Evolutionary conservation across 2,113 vertebrate species (phyloP).

Genomic region (Sardina pilchardus): DNA sequence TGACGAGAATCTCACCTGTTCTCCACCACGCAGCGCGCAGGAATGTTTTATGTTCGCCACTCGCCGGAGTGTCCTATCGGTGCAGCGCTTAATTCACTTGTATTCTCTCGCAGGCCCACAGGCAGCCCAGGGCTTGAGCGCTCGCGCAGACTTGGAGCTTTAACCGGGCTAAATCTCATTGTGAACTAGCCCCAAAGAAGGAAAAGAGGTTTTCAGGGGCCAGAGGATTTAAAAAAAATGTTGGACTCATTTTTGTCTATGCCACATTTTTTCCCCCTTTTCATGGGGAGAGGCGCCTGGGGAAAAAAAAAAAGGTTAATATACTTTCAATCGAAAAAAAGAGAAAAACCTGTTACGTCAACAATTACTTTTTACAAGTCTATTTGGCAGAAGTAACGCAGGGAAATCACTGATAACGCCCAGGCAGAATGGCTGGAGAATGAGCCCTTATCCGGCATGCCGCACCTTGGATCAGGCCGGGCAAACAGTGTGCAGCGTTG

Average conservation of each 20-base stretch:
- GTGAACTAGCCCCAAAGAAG: neutral
- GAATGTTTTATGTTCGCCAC: neutral
- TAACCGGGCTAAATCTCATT: neutral
- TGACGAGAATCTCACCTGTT: conserved; percentile 28
- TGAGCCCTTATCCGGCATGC: neutral
- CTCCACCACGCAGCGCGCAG: neutral
- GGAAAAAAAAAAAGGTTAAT: neutral
- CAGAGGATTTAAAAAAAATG: neutral
- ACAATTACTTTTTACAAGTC: conserved; percentile 17
- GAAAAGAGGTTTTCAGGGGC: conserved; percentile 1
- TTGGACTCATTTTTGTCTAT: neutral
- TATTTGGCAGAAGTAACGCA: conserved; percentile 16
- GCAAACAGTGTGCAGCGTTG: conserved; percentile 53
- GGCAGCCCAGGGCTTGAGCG: neutral
- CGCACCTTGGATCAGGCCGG: conserved; percentile 9
- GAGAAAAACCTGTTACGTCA: conserved; percentile 10
- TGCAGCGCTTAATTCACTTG: neutral
- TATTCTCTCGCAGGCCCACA: neutral
- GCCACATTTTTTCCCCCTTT: neutral
- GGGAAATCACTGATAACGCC: neutral
- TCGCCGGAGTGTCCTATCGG: neutral
- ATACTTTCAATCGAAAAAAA: neutral
- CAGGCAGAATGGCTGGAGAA: neutral
- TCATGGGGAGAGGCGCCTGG: neutral
- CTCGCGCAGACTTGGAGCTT: neutral